Percentiles rank a stretch among this genome's conserved stretches.
Conservation (phyloP, 1,140 invertebrate genomes). For the Drosophila truncata region DNA sequence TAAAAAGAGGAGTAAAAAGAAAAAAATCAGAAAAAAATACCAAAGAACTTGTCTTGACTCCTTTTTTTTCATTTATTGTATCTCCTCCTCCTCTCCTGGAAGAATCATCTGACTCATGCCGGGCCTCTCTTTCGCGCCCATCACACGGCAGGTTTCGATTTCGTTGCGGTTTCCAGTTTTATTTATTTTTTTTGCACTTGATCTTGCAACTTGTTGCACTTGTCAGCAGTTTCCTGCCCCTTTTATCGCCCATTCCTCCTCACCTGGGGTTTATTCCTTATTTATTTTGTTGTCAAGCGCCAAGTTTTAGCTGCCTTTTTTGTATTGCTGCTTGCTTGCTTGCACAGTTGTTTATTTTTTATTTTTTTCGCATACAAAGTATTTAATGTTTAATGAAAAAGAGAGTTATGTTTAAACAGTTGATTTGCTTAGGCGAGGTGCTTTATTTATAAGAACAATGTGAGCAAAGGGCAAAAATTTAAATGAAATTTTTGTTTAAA, state of each 20-base stretch:
- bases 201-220: slow-evolving; percentile 68
- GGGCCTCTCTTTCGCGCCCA: slow-evolving; percentile 8
- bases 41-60: slow-evolving; percentile 29
- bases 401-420: slow-evolving; percentile 43
- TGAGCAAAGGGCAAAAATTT: not conserved
- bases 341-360: slow-evolving; percentile 24
- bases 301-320: slow-evolving; percentile 5
- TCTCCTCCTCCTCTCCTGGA: slow-evolving; percentile 10
- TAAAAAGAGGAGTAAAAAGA: not conserved
- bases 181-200: slow-evolving; percentile 37
- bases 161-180: slow-evolving; percentile 48
- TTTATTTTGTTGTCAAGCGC: slow-evolving; percentile 18
- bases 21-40: not conserved
- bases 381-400: slow-evolving; percentile 11
- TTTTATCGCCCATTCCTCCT: not conserved
- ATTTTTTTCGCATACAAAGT: slow-evolving; percentile 3
- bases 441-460: slow-evolving; percentile 4
- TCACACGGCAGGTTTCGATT: slow-evolving; percentile 43
- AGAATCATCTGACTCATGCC: slow-evolving; percentile 44
- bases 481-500: slow-evolving; percentile 3
- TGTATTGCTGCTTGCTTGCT: slow-evolving; percentile 34
- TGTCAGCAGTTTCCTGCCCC: slow-evolving; percentile 41
- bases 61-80: not conserved
- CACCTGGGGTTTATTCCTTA: not conserved
- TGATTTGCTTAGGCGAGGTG: not conserved